Evolutionary conservation across 2,113 vertebrate species (phyloP).

Genomic region (Platycercus adscitus): DNA sequence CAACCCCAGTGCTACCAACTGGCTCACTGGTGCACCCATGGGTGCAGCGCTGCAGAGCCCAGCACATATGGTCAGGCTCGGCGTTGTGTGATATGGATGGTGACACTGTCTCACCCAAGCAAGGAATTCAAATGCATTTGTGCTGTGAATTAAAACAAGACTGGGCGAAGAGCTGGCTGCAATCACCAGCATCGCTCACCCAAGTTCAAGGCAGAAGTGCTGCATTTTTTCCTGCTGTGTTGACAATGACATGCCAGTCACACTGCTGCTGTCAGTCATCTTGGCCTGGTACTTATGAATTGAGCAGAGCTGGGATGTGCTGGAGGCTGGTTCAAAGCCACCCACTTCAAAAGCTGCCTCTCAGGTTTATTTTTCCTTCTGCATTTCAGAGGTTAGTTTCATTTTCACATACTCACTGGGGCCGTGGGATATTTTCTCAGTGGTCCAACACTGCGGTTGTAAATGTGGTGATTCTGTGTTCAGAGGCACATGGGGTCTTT

Average conservation of each 20-base stretch:
- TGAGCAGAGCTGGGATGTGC: neutral
- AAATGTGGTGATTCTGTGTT: neutral
- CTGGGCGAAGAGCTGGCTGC: neutral
- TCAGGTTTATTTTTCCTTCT: neutral
- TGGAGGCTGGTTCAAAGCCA: neutral
- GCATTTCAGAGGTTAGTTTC: neutral
- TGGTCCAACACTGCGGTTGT: neutral
- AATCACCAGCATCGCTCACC: neutral
- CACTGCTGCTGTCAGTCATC: neutral
- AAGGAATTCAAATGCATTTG: neutral
- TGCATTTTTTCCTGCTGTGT: neutral
- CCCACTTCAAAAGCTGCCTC: neutral
- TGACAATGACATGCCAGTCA: neutral
- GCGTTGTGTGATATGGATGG: neutral
- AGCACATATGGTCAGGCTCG: neutral
- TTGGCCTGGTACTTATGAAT: neutral
- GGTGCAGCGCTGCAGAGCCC: neutral
- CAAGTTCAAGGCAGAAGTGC: neutral
- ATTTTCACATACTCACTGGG: neutral
- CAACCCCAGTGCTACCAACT: rapidly evolving
- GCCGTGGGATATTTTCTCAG: neutral
- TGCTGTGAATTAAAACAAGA: neutral
- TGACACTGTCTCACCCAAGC: neutral
- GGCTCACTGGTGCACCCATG: neutral
- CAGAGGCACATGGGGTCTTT: neutral